Percentiles rank a stretch among this genome's conserved stretches.
These are phyloP conservation scores for Ochotona curzoniae DNA, from an alignment of 2,113 vertebrate species.

Conservation along the genomic window DNA sequence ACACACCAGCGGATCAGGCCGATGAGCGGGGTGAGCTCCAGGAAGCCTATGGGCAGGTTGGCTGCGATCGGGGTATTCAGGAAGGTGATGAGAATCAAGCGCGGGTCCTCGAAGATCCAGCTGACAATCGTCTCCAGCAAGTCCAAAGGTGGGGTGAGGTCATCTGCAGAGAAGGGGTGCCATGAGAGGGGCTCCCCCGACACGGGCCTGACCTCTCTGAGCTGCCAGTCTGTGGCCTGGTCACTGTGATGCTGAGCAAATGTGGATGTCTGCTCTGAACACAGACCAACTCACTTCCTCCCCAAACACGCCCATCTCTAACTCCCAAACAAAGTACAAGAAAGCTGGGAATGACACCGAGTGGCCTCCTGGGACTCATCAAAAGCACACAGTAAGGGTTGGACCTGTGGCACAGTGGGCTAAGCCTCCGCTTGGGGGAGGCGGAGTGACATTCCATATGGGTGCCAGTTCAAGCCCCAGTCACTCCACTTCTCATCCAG, in stretches of 20 bases:
- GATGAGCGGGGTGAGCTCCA: slow-evolving; percentile 94
- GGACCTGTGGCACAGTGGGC: too few species aligned
- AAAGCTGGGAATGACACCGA: not conserved
- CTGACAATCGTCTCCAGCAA: slow-evolving; percentile 95
- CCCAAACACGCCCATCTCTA: not conserved
- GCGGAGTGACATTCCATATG: too few species aligned
- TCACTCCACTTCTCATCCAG: too few species aligned
- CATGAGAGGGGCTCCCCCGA: too few species aligned
- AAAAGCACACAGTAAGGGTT: not conserved
- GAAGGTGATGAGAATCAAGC: slow-evolving; percentile 95
- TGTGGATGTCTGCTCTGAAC: fast-evolving
- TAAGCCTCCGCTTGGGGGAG: too few species aligned
- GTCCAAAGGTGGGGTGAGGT: slow-evolving; percentile 93
- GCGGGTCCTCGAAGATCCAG: slow-evolving; percentile 96
- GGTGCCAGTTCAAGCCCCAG: too few species aligned
- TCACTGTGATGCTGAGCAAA: too few species aligned
- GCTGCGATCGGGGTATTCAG: slow-evolving; percentile 94
- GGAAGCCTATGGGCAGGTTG: slow-evolving; percentile 92
- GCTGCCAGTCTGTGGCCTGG: too few species aligned
- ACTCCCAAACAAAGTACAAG: not conserved
- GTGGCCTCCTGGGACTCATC: not conserved
- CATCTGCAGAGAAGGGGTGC: slow-evolving; percentile 85
- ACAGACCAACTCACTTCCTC: not conserved
- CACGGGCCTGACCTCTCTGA: too few species aligned
- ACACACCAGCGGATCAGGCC: slow-evolving; percentile 96